Conservation (phyloP, 2,113 vertebrate genomes). For the Cyphomyrus plagiostoma region DNA sequence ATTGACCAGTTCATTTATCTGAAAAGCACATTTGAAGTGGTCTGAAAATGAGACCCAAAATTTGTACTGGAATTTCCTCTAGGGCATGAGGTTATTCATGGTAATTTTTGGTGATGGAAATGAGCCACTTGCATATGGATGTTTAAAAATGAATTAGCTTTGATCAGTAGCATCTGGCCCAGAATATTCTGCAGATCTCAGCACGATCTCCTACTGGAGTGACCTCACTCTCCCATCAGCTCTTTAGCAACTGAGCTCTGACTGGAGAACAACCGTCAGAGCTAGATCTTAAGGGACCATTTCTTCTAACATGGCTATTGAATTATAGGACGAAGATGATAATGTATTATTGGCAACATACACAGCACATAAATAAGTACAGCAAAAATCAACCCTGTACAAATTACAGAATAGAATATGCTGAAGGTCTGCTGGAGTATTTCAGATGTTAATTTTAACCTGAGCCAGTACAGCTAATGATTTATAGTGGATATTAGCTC, state of each 20-base stretch:
- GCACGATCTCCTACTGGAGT: not conserved
- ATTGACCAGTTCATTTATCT: not conserved
- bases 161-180: not conserved
- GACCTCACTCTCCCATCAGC: not conserved
- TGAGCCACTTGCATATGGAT: slow-evolving; percentile 2
- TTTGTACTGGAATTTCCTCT: slow-evolving; percentile 3
- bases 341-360: not conserved
- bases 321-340: not conserved
- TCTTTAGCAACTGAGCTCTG: not conserved
- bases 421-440: not conserved
- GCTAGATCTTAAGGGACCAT: not conserved
- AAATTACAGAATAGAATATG: not conserved
- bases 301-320: not conserved
- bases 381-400: not conserved
- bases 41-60: not conserved
- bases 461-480: not conserved
- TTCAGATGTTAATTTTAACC: not conserved
- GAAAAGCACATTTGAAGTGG: not conserved
- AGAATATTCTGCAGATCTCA: not conserved
- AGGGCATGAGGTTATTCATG: slow-evolving; percentile 1
- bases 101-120: slow-evolving; percentile 4
- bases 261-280: not conserved
- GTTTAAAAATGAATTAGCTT: slow-evolving; percentile 6
- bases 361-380: not conserved
- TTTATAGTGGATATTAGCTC: not conserved